Percentiles rank a stretch among this genome's conserved stretches.
Conservation (phyloP, 2,888 invertebrate species). For the Eupsilia transversa region DNA sequence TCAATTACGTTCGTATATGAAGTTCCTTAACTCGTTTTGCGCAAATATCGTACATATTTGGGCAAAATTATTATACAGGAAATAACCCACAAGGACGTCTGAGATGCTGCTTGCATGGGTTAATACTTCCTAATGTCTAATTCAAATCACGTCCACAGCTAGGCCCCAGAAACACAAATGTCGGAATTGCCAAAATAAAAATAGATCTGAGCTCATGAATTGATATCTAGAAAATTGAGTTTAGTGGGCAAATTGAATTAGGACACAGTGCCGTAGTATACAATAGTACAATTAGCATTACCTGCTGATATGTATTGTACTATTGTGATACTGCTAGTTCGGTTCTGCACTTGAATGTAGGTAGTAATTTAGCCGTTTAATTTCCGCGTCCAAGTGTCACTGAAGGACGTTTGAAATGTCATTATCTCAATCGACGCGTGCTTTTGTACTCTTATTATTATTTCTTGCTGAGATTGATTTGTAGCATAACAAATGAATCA, state of each 20-base stretch:
- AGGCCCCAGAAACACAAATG: constrained; percentile 65
- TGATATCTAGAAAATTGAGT: constrained; percentile 42
- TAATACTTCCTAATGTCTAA: constrained; percentile 68
- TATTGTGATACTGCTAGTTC: constrained; percentile 67
- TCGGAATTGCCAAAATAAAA: constrained; percentile 59
- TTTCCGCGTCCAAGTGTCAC: constrained; percentile 84
- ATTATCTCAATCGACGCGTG: constrained; percentile 71
- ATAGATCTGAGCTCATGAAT: constrained; percentile 69
- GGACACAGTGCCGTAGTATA: constrained; percentile 30
- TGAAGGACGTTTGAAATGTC: constrained; percentile 85
- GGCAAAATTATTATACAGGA: constrained; percentile 70
- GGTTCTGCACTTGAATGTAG: constrained; percentile 74
- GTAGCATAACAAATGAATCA: constrained; percentile 60
- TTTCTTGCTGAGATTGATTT: constrained; percentile 55
- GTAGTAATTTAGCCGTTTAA: constrained; percentile 85
- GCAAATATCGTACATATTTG: constrained; percentile 55
- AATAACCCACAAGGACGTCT: constrained; percentile 74
- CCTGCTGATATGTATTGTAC: constrained; percentile 58
- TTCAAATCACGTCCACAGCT: constrained; percentile 71
- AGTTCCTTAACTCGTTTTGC: constrained; percentile 51
- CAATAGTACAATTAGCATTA: constrained; percentile 52
- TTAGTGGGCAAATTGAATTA: constrained; percentile 53
- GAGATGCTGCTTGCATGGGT: constrained; percentile 72
- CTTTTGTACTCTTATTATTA: constrained; percentile 65
- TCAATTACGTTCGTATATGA: constrained; percentile 39